These are phyloP conservation scores for Homalodisca vitripennis DNA, from an alignment of 1,140 invertebrate species.

Conservation along the genomic window DNA sequence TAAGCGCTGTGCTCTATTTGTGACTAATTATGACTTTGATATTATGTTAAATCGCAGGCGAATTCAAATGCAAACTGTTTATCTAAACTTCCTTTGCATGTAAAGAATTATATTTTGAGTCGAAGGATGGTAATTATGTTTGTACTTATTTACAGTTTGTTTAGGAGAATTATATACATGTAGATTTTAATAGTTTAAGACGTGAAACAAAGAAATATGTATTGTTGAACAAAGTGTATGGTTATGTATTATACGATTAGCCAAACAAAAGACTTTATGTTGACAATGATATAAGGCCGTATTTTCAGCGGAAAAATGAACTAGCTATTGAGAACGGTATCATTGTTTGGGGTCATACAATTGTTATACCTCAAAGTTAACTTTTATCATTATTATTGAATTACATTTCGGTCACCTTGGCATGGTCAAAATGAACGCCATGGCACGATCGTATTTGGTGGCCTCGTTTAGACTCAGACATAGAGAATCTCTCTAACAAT, in stretches of 20 bases:
- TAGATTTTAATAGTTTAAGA: too few relatives aligned
- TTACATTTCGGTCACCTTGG: slow-evolving; percentile 35
- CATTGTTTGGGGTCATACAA: slow-evolving; percentile 10
- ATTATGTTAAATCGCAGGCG: slow-evolving; percentile 37
- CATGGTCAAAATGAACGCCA: slow-evolving; percentile 35
- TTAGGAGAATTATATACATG: too few relatives aligned
- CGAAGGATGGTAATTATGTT: too few relatives aligned
- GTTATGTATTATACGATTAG: too few relatives aligned
- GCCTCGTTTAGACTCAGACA: slow-evolving; percentile 19
- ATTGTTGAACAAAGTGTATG: too few relatives aligned
- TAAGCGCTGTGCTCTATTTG: slow-evolving; percentile 42
- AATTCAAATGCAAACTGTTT: slow-evolving; percentile 42
- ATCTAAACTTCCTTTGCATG: too few relatives aligned
- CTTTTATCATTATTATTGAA: slow-evolving; percentile 25
- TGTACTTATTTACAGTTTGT: too few relatives aligned
- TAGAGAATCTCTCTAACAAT: not conserved
- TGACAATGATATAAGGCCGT: slow-evolving; percentile 2
- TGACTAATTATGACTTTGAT: slow-evolving; percentile 41
- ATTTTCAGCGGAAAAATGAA: slow-evolving; percentile 21
- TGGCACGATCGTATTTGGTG: slow-evolving; percentile 31
- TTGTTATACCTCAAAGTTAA: slow-evolving; percentile 31
- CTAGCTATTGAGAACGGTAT: not conserved
- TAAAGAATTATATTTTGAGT: too few relatives aligned
- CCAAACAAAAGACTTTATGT: not conserved
- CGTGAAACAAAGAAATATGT: too few relatives aligned